Evolutionary conservation across 1,140 invertebrate genomes (phyloP).

Genomic region (Drusus annulatus): DNA sequence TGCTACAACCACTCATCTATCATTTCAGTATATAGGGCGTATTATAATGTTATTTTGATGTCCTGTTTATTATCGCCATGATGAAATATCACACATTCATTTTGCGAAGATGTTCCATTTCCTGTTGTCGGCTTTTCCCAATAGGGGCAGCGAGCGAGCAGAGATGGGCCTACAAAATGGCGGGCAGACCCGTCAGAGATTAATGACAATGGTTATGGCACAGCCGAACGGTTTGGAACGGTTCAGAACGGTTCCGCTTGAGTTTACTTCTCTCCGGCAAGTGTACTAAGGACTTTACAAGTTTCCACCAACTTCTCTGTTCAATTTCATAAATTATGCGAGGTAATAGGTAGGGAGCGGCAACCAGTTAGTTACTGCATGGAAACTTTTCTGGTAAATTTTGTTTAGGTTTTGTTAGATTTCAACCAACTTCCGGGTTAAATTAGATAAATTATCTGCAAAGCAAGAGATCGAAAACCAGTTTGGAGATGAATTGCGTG

Average conservation of each 20-base stretch:
- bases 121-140: conserved; percentile 22
- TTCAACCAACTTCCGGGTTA: too few relatives aligned
- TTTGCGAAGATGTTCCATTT: conserved; percentile 32
- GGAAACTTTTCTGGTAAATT: neutral
- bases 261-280: conserved; percentile 28
- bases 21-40: too few relatives aligned
- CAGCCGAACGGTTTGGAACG: conserved; percentile 12
- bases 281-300: conserved; percentile 37
- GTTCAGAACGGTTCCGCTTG: conserved; percentile 27
- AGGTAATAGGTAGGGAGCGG: conserved; percentile 21
- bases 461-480: too few relatives aligned
- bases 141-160: neutral
- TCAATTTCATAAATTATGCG: conserved; percentile 40
- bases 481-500: too few relatives aligned
- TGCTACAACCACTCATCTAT: too few relatives aligned
- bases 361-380: conserved; percentile 6
- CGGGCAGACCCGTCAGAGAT: conserved; percentile 23
- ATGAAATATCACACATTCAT: conserved; percentile 13
- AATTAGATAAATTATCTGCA: too few relatives aligned
- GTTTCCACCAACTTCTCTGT: conserved; percentile 32
- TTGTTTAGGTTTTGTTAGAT: too few relatives aligned
- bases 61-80: neutral
- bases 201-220: conserved; percentile 39
- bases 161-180: conserved; percentile 30
- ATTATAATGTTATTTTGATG: too few relatives aligned